phyloP scores from a whole-genome alignment of 2,113 vertebrate genomes.

The Rhabdornis inornatus region DNA sequence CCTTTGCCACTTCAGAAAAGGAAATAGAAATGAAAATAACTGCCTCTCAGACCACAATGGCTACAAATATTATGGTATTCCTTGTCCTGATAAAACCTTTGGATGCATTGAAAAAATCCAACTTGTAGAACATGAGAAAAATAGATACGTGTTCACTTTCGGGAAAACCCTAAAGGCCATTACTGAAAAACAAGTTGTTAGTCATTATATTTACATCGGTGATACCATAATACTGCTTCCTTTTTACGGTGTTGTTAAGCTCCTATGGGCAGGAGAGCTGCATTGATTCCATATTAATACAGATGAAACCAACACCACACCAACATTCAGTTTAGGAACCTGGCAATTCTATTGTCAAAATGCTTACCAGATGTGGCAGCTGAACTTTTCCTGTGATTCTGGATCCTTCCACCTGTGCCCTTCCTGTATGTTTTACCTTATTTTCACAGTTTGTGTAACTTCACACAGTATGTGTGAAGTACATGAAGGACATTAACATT shows the following conservation, averaged over 20 bases:
- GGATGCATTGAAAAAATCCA: neutral
- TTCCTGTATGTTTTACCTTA: neutral
- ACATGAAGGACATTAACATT: neutral
- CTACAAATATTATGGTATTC: neutral
- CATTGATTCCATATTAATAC: constrained; percentile 26
- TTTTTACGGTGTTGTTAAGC: neutral
- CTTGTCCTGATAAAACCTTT: neutral
- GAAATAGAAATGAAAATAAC: neutral
- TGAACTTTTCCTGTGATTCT: neutral
- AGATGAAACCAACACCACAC: neutral
- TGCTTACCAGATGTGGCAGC: neutral
- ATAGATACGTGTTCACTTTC: neutral
- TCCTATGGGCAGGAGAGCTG: neutral
- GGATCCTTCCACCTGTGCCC: neutral
- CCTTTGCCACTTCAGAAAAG: neutral
- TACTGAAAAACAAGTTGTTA: neutral
- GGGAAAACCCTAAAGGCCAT: neutral
- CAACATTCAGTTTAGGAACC: constrained; percentile 15
- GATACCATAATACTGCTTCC: neutral
- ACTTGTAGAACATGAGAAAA: neutral
- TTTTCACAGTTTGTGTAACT: neutral
- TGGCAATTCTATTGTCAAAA: neutral
- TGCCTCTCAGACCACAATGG: neutral
- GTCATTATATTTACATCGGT: neutral
- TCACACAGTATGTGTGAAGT: neutral